A percentile compares a stretch with the other conserved stretches of the same genome.
These are phyloP conservation scores for Caenorhabditis wallacei DNA, from an alignment of 2,888 invertebrate genomes.

Conservation along the genomic window DNA sequence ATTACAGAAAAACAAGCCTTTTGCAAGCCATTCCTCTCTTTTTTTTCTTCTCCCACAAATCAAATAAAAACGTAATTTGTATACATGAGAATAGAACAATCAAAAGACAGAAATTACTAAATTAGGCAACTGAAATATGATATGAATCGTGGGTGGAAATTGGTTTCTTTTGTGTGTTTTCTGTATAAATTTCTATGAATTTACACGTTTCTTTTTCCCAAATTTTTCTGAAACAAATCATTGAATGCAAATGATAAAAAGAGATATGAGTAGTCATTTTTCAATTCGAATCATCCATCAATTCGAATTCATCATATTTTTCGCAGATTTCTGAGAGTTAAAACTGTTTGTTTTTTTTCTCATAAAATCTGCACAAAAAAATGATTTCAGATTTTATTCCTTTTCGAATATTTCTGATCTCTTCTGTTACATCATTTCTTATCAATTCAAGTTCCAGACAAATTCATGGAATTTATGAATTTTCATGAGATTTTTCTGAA, in stretches of 20 bases:
- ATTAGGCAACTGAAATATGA: slow-evolving; percentile 44
- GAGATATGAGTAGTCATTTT: neutral
- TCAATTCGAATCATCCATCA: neutral
- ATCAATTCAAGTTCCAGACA: no score
- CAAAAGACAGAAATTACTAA: slow-evolving; percentile 24
- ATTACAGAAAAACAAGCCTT: neutral
- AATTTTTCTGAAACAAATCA: no score
- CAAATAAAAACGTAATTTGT: slow-evolving; percentile 34
- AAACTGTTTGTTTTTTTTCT: slow-evolving; percentile 17
- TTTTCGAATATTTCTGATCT: neutral
- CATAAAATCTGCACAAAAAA: neutral
- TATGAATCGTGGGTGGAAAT: slow-evolving; percentile 18
- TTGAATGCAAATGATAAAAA: no score
- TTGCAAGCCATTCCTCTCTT: neutral
- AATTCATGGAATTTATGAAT: neutral
- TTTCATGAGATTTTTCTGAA: slow-evolving; percentile 4
- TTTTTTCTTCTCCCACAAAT: neutral
- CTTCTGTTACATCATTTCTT: neutral
- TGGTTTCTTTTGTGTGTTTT: slow-evolving; percentile 14
- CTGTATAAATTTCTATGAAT: slow-evolving; percentile 14
- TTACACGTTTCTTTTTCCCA: slow-evolving; percentile 11
- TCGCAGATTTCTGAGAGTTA: neutral
- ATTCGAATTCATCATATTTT: slow-evolving; percentile 8
- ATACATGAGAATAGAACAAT: slow-evolving; percentile 24
- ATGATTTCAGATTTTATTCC: slow-evolving; percentile 7